Evolutionary conservation across 2,888 invertebrate genomes (phyloP).

Genomic region (Neuroscelio doddi): DNA sequence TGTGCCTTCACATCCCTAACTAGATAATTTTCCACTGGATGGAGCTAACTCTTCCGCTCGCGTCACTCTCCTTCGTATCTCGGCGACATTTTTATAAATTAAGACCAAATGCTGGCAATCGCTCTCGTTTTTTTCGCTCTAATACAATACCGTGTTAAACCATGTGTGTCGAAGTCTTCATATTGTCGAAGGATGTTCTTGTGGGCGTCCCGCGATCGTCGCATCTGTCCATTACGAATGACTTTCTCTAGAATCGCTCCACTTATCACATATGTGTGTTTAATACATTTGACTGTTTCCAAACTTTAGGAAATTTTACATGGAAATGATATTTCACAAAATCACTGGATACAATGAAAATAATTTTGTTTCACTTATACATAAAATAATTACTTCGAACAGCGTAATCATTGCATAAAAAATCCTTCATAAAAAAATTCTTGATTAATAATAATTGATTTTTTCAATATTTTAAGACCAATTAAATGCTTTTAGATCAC

Average conservation of each 20-base stretch:
- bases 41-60: conserved; percentile 12
- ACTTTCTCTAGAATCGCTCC: conserved; percentile 64
- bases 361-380: no score
- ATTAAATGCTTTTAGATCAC: no score
- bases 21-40: conserved; percentile 9
- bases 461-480: no score
- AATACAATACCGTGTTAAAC: conserved; percentile 38
- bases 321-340: no score
- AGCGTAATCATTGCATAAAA: no score
- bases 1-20: neutral
- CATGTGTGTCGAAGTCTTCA: conserved; percentile 38
- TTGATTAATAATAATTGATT: no score
- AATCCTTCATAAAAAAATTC: no score
- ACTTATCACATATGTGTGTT: conserved; percentile 54
- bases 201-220: conserved; percentile 33
- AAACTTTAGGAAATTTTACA: conserved; percentile 20
- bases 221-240: conserved; percentile 29
- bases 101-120: conserved; percentile 11
- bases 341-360: no score
- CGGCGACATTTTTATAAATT: conserved; percentile 11
- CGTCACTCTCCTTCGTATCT: conserved; percentile 2
- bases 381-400: no score
- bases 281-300: conserved; percentile 4
- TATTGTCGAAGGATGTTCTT: conserved; percentile 31
- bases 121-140: conserved; percentile 22